These are phyloP conservation scores for Leiothrix lutea DNA, from an alignment of 2,113 vertebrate genomes.

Conservation along the genomic window DNA sequence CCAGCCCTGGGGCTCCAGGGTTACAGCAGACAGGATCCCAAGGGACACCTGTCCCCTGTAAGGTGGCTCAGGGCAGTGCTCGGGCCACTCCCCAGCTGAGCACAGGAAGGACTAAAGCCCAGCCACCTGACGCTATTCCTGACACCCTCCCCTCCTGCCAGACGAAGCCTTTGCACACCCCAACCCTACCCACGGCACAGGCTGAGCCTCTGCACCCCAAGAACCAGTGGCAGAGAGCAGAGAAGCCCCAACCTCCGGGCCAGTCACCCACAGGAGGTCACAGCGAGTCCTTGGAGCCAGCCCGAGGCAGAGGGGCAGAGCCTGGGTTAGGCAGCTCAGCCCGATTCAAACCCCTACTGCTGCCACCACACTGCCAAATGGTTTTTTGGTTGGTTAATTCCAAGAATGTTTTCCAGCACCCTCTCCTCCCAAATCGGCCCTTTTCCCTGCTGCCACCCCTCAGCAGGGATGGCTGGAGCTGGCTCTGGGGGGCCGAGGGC, in stretches of 20 bases:
- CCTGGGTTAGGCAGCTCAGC: neutral
- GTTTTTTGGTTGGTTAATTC: neutral
- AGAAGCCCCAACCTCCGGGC: neutral
- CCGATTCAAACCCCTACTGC: neutral
- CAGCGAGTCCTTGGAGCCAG: neutral
- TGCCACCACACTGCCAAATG: rapidly evolving
- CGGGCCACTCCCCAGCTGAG: neutral
- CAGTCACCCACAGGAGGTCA: neutral
- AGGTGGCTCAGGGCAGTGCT: neutral
- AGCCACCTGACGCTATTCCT: neutral
- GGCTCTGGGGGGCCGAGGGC: constrained; percentile 28
- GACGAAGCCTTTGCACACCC: neutral
- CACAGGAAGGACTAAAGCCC: neutral
- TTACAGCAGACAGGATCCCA: neutral
- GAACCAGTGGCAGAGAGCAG: neutral
- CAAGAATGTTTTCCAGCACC: neutral
- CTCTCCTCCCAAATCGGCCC: neutral
- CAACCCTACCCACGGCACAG: neutral
- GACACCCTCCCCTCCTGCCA: neutral
- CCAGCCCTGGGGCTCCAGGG: neutral
- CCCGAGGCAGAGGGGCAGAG: neutral
- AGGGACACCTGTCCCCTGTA: neutral
- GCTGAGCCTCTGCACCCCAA: neutral
- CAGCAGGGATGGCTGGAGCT: neutral
- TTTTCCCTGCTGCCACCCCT: neutral